Evolutionary conservation across 1,140 invertebrate genomes (phyloP), one percentile per base, ranked within the genome.

Genomic region (Drosophila teissieri): DNA sequence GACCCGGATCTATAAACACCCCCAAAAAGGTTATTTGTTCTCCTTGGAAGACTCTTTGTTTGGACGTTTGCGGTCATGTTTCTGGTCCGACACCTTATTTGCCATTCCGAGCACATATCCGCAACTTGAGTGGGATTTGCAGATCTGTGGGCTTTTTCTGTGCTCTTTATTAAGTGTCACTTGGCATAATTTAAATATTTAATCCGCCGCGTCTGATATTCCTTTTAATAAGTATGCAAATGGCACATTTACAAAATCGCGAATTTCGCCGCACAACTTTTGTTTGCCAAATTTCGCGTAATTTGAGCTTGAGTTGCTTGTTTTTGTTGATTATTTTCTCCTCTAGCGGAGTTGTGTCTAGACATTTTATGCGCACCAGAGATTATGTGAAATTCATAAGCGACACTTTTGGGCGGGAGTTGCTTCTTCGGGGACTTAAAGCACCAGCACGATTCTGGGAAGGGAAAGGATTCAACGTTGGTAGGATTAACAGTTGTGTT

Each of bases 161-260:
- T 56, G 48, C 62, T 68, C 24, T 56, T 73, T 88, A 88, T 88
- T 84, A 77, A 84, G 65, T 72, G 77, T 60, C 69, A 68, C 72
- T 78, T 68, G 54, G 46, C 72, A 73, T 52, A 76, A 84, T 79
- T 86, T 86, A 72, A 86, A 82, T 85, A 74, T 67, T 76, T 88
- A 88, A 82, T 86, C 69, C 69, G 27, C 27, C 40, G 46, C 62
- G 58, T 27, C 81, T 88, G 54, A 73, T 79, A 73, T 73, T 36
- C 40, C 61, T 88, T 86, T 88, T 88, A 88, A 88, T 88, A 88
- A 88, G 76, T 80, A 88, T 88, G 83, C 75, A 86, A 86, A 86
- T 88, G 39, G 22, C 62, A 61, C 27, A 48, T 37, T 44, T 27
- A 54, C 40, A 39, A 56, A n/a, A 49, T 39, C 56, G 39, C 40